Percentiles rank a stretch among this genome's conserved stretches.
phyloP scores from a whole-genome alignment of 2,113 vertebrate genomes.

The Lethenteron reissneri region DNA sequence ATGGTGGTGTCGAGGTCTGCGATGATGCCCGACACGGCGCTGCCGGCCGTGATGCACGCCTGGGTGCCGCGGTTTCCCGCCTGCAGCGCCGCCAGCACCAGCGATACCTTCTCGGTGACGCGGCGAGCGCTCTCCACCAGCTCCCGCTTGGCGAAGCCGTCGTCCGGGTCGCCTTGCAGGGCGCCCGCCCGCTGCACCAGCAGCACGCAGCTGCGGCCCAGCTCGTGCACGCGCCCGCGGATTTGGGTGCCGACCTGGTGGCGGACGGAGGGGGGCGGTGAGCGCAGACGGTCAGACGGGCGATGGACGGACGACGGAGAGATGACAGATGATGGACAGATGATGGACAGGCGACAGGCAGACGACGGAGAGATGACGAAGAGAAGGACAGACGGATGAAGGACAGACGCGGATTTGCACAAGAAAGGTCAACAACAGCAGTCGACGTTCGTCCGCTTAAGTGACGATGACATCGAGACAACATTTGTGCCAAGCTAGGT shows the following conservation, averaged over 20 bases:
- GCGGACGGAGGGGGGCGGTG: not conserved
- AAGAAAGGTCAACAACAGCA: too few relatives aligned
- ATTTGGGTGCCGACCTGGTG: constrained; percentile 82
- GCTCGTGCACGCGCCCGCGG: constrained; percentile 63
- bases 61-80: constrained; percentile 95
- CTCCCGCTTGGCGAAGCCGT: constrained; percentile 84
- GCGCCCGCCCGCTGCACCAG: constrained; percentile 93
- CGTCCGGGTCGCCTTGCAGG: constrained; percentile 76
- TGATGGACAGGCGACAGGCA: not conserved
- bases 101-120: constrained; percentile 85
- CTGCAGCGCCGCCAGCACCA: constrained; percentile 82
- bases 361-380: not conserved
- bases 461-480: too few relatives aligned
- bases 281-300: not conserved
- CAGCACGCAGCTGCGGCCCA: constrained; percentile 85
- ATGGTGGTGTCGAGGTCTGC: constrained; percentile 96
- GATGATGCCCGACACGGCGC: constrained; percentile 83
- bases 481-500: too few relatives aligned
- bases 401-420: not conserved
- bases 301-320: not conserved
- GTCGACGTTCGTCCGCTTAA: too few relatives aligned
- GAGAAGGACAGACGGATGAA: not conserved
- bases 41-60: constrained; percentile 83
- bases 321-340: not conserved
- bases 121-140: constrained; percentile 76